These are phyloP conservation scores for Scolopax mira DNA, from an alignment of 2,113 vertebrate genomes.

Conservation along the genomic window DNA sequence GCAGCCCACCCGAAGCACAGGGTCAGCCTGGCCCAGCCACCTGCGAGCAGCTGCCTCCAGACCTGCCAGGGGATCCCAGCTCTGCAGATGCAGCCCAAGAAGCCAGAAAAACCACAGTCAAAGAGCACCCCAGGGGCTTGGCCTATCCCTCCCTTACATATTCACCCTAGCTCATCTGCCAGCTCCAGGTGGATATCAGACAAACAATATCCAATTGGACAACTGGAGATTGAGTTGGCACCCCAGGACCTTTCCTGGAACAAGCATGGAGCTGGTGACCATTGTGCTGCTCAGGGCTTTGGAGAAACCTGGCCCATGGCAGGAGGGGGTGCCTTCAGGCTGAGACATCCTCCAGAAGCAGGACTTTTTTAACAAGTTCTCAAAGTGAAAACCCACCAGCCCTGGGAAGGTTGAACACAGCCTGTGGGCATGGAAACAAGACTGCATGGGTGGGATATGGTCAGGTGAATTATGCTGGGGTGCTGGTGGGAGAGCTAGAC, in stretches of 20 bases:
- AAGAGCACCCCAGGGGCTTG: neutral
- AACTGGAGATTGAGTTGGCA: neutral
- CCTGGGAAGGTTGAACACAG: neutral
- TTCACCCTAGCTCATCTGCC: neutral
- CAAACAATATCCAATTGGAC: neutral
- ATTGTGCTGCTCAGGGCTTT: too few species aligned
- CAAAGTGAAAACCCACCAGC: neutral
- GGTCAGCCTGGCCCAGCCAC: neutral
- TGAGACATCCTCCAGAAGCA: neutral
- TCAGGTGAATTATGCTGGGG: neutral
- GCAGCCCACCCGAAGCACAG: neutral
- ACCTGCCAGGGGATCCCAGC: fast-evolving
- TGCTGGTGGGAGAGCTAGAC: neutral
- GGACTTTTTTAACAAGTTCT: neutral
- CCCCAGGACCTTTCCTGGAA: neutral
- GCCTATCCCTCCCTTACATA: neutral
- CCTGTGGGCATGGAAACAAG: neutral
- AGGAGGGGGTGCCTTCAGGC: neutral
- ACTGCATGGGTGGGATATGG: neutral
- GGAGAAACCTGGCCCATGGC: neutral
- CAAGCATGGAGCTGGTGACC: neutral
- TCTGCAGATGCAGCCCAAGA: neutral
- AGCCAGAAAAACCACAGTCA: neutral
- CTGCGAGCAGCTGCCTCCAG: neutral
- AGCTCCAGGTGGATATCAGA: neutral